These are phyloP conservation scores for Geodia barretti DNA, from an alignment of 37 sponge, comb jelly and placozoan species.

Conservation along the genomic window DNA sequence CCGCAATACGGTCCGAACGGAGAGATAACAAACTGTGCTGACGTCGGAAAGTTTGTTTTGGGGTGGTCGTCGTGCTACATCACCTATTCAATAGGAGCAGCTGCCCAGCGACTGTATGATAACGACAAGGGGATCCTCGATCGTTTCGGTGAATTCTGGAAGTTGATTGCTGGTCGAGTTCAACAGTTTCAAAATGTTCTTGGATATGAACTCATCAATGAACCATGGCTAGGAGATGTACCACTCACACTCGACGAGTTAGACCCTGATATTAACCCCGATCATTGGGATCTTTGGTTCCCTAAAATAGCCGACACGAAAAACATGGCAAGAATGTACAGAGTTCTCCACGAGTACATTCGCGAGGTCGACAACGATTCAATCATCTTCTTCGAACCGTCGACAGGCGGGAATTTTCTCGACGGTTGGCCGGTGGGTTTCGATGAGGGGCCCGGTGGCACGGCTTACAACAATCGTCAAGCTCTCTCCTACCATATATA, in stretches of 20 bases:
- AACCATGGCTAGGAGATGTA: constrained; percentile 69
- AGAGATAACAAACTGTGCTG: constrained; percentile 46
- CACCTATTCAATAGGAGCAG: constrained; percentile 46
- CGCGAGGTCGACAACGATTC: constrained; percentile 48
- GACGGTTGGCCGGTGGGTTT: constrained; percentile 51
- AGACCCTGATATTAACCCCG: constrained; percentile 25
- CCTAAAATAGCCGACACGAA: constrained; percentile 32
- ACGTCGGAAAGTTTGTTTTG: constrained; percentile 26
- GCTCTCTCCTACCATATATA: constrained; percentile 62
- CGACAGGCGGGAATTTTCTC: constrained; percentile 52
- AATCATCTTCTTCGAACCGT: constrained; percentile 71
- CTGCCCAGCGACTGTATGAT: constrained; percentile 62
- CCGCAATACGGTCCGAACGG: constrained; percentile 30
- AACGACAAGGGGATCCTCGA: constrained; percentile 62
- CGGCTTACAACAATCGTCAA: constrained; percentile 53
- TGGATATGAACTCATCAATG: constrained; percentile 71
- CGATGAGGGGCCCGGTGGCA: constrained; percentile 59
- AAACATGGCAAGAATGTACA: constrained; percentile 45
- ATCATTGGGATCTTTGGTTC: constrained; percentile 55
- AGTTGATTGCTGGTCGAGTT: constrained; percentile 39
- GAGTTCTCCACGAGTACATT: constrained; percentile 38
- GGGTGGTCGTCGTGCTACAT: constrained; percentile 52
- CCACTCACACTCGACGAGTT: constrained; percentile 41
- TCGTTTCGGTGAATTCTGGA: constrained; percentile 64
- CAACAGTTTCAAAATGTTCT: constrained; percentile 44